These are phyloP conservation scores for Onychomys arenicola DNA, from an alignment of 2,797 vertebrate species.

Conservation along the genomic window DNA sequence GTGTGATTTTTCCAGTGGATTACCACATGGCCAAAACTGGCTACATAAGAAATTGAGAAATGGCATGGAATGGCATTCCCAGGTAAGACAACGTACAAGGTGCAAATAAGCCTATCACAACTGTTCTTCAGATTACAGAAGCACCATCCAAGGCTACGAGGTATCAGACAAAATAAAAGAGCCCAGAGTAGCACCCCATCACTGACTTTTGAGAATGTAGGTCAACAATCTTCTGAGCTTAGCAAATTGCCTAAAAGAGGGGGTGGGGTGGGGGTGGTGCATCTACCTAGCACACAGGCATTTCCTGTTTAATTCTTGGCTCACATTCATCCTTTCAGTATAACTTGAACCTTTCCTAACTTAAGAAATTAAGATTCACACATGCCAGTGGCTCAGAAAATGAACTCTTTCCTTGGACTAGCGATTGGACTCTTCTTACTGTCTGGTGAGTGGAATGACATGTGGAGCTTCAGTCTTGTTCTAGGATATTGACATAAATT, in stretches of 20 bases:
- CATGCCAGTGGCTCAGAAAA: conserved; percentile 21
- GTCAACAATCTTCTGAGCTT: not conserved
- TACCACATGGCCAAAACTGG: not conserved
- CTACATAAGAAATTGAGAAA: conserved; percentile 1
- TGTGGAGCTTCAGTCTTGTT: not conserved
- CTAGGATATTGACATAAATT: not conserved
- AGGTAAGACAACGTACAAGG: not conserved
- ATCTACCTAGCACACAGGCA: not conserved
- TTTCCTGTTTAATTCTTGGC: conserved; percentile 35
- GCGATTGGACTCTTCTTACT: conserved; percentile 31
- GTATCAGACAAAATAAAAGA: not conserved
- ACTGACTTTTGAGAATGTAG: not conserved
- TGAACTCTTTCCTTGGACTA: not conserved
- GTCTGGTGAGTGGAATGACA: conserved; percentile 40
- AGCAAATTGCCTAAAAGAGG: not conserved
- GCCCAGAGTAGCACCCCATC: not conserved
- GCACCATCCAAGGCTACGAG: not conserved
- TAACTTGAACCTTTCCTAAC: not conserved
- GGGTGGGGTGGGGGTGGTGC: not conserved
- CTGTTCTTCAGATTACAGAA: not conserved
- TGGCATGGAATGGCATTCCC: not conserved
- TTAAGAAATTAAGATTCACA: not conserved
- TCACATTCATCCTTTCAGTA: not conserved
- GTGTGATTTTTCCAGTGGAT: not conserved
- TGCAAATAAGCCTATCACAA: not conserved